Base-by-base conservation (phyloP, 2,888 invertebrate species). In the Cryptocheilus praepositus region DNA sequence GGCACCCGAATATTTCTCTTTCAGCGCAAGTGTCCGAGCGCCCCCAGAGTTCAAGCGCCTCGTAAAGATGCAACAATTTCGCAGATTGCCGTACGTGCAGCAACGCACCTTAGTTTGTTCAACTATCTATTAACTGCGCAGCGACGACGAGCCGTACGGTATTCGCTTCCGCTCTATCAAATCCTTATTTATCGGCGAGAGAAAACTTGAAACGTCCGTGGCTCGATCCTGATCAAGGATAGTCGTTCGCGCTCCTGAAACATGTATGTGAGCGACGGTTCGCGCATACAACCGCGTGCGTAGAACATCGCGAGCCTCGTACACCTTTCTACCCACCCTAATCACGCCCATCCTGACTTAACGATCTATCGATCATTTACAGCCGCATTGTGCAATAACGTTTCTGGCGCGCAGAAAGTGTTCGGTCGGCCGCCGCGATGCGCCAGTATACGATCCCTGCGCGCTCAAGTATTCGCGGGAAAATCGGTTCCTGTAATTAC, bases 401-500 rank as follows among this genome's bases (percentile, higher is more conserved):
- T 54, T 28, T 54, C 28, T n/a, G 16, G 28, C 28, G 16, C 8
- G 36, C 36, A 54, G 22, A 28, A 43, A 36, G 44, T 51, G 36
- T 53, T 67, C 56, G 18, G 53, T 25, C 5, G 15, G 54, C 44
- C 49, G n/a, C 21, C 21, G 53, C 21, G 49, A 25, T 46, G 67
- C 71, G 71, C 62, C 68, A 67, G 68, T 71, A 73, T 76, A 75
- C 67, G 73, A 77, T 80, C 77, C 76, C 66, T 71, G 55, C 52
- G 61, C 64, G 46, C 49, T 61, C 19, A 60, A 68, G 67, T 62
- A 75, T 79, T 79, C 71, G 70, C 69, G 69, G 70, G 70, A 64
- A 76, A 77, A 85, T 80, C 80, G 74, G 74, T 80, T 83, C 78
- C 70, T 77, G 80, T 83, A 85, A 85, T 86, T 84, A 82, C 81